phyloP scores from a whole-genome alignment of 2,888 invertebrate species.

The Aquatica leii region DNA sequence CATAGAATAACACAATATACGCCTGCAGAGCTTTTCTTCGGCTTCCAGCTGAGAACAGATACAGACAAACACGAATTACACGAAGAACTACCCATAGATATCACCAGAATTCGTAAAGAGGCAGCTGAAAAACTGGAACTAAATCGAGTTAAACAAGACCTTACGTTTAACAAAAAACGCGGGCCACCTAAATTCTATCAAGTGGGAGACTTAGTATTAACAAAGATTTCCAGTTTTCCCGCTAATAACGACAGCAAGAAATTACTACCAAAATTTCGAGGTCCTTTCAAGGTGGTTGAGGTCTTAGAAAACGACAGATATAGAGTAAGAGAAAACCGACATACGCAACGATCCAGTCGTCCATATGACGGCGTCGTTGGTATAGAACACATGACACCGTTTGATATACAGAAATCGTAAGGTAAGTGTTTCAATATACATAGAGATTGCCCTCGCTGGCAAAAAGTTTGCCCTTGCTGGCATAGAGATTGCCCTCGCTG shows the following conservation, averaged over 20 bases:
- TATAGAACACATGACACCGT: conserved; percentile 3
- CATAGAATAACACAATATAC: conserved; percentile 8
- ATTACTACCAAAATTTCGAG: conserved; percentile 4
- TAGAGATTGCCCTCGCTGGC: too few species aligned
- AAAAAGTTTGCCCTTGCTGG: too few species aligned
- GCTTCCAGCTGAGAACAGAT: neutral
- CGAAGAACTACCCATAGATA: neutral
- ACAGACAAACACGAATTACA: too few species aligned
- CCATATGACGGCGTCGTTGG: neutral
- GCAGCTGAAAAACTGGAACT: neutral
- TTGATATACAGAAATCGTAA: too few species aligned
- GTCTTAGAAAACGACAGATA: conserved; percentile 3
- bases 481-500: too few species aligned
- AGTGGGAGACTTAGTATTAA: conserved; percentile 5
- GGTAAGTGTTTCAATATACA: too few species aligned
- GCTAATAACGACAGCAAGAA: too few species aligned
- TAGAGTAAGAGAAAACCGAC: neutral
- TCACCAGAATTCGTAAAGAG: neutral
- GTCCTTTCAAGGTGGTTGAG: conserved; percentile 1
- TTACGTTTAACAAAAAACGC: neutral
- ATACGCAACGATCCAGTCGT: neutral
- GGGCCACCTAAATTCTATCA: neutral
- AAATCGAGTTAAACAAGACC: too few species aligned
- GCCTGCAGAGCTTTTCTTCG: conserved; percentile 7
- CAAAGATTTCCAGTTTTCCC: neutral